Base-by-base conservation (phyloP, 2,888 invertebrate species). In the Himalopsyche anomala region DNA sequence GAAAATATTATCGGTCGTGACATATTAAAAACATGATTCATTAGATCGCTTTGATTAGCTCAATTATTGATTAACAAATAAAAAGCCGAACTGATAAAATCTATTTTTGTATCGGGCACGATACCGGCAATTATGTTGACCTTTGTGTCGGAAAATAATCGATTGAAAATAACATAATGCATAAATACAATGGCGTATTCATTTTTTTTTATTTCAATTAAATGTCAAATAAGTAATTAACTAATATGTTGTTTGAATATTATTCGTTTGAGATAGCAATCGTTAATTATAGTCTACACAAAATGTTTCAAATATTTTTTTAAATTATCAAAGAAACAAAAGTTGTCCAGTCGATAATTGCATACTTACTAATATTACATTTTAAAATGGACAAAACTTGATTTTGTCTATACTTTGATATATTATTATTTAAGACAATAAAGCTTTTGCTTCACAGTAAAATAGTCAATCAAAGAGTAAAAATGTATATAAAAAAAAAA, bases 11-110 rank as follows among this genome's bases (percentile, higher is more conserved):
- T 38, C 36, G 15, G 36, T 74, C 74, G 74, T 74, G 74, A 74
- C 74, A 74, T 74, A 74, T 74, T 74, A 36, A 36, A 36, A 74
- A 74, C 74, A 36, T 74, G 74, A 74, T 74, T 74, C 38, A 74
- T 38, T 74, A 74, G 74, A 74, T 74, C 74, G 74, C 9, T 15
- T 36, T 74, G 74, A 74, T 74, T 74, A 74, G 74, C n/a, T 36
- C 36, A 74, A 74, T 36, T 74, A 74, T 74, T 74, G 74, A 74
- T 74, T 74, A 74, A 74, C 74, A 62, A 62, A 62, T 62, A 62
- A 62, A 62, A 62, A n/a, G 62, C 62, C 62, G 62, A n/a, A 36
- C 36, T 15, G 74, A 74, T 74, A 74, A 28, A 36, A 74, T 74
- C 74, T 38, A 74, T 28, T 74, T 38, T 38, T 38, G 19, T 74